Evolutionary conservation across 2,797 vertebrate species (phyloP).

Genomic region (Danio jaintianensis): DNA sequence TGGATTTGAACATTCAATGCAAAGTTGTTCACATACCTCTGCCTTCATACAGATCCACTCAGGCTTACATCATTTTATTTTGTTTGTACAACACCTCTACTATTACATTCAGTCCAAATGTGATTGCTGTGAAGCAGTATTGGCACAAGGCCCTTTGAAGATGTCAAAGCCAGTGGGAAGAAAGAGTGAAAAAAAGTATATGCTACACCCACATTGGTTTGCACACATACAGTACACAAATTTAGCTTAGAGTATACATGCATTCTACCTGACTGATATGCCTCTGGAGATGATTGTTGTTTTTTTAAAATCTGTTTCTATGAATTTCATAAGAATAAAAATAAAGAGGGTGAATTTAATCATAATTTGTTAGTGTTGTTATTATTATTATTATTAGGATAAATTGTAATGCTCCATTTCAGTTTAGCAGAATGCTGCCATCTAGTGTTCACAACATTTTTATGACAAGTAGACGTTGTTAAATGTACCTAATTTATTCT

Average conservation of each 20-base stretch:
- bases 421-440: conserved; percentile 61
- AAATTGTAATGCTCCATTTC: conserved; percentile 53
- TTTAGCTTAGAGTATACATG: conserved; percentile 18
- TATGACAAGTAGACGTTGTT: not conserved
- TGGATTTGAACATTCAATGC: conserved; percentile 21
- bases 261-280: conserved; percentile 18
- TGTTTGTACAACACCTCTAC: conserved; percentile 19
- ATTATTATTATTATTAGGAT: not conserved
- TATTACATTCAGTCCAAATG: conserved; percentile 33
- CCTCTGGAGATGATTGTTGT: conserved; percentile 33
- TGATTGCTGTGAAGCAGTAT: conserved; percentile 31
- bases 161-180: conserved; percentile 45
- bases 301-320: conserved; percentile 68
- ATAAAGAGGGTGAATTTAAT: conserved; percentile 36
- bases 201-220: conserved; percentile 46
- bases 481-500: not conserved
- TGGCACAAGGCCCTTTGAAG: conserved; percentile 48
- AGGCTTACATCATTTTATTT: conserved; percentile 26
- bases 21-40: conserved; percentile 30
- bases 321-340: conserved; percentile 62
- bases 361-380: conserved; percentile 30
- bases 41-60: conserved; percentile 33
- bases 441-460: conserved; percentile 60
- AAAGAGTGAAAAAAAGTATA: conserved; percentile 16
- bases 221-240: conserved; percentile 32